A percentile compares a stretch with the other conserved stretches of the same genome.
These are phyloP conservation scores for Nomada hirtipes DNA, from an alignment of 2,888 invertebrate species.

Conservation along the genomic window DNA sequence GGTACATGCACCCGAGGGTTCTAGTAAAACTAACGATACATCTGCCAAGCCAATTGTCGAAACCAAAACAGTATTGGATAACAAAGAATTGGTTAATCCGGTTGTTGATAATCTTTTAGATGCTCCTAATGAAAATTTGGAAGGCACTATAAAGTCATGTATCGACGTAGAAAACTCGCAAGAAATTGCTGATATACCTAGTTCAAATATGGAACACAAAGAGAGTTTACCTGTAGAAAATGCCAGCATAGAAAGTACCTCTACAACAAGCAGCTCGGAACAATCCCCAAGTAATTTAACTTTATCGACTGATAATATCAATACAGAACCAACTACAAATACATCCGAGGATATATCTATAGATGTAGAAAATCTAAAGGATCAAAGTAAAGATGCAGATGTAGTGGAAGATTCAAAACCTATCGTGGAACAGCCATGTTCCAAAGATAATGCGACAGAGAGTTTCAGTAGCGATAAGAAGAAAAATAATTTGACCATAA, in stretches of 20 bases:
- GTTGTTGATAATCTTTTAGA: conserved; percentile 52
- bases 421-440: conserved; percentile 62
- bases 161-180: conserved; percentile 10
- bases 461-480: conserved; percentile 45
- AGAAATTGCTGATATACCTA: conserved; percentile 23
- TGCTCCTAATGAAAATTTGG: conserved; percentile 46
- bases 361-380: conserved; percentile 25
- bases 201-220: conserved; percentile 20
- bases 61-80: conserved; percentile 37
- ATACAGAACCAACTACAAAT: conserved; percentile 26
- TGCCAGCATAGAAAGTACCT: conserved; percentile 21
- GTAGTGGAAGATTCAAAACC: conserved; percentile 47
- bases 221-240: conserved; percentile 22
- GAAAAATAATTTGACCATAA: conserved; percentile 68
- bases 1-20: conserved; percentile 30
- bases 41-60: conserved; percentile 28
- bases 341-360: conserved; percentile 23
- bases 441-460: conserved; percentile 49
- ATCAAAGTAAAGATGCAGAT: conserved; percentile 41
- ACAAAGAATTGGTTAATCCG: conserved; percentile 48
- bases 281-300: conserved; percentile 25
- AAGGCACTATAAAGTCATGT: conserved; percentile 35
- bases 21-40: conserved; percentile 22
- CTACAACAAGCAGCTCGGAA: conserved; percentile 12
- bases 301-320: conserved; percentile 17